Evolutionary conservation across 2,113 vertebrate genomes (phyloP), one percentile per base, ranked within the genome.

Genomic region (Danio rerio): DNA sequence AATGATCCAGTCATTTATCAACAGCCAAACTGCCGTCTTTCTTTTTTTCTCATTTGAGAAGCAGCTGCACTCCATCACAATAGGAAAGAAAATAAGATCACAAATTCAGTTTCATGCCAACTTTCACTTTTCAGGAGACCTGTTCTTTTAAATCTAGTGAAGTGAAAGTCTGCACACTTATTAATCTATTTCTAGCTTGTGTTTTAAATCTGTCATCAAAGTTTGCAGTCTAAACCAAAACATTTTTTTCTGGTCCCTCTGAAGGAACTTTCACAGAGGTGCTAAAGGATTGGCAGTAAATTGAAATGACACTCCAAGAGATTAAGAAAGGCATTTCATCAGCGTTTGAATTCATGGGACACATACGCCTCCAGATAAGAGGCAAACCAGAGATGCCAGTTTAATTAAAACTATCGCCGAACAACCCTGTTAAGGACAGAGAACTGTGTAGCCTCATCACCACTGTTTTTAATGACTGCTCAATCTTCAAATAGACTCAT

Each of bases 221-320:
- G 31, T 79, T 66, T 53, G 74, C 1, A 5, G 62, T 55, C 31
- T 49, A 18, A 16, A 66, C 62, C 76, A 6, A 66, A 79, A 21
- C 31, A 52, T 65, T 55, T 53, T 79, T 31, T 31, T 31, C 21
- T 0, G 6, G 7, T 62, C 42, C 42, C 56, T 63, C 49, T 55
- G 47, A 66, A 53, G 61, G 10, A 79, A 55, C n/a, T 49, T 66
- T 12, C 61, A 42, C 47, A 55, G 61, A 13, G 62, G 49, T 66
- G 77, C 47, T 83, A 56, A 83, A 83, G 66, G 81, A 76, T 83
- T 83, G 74, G 50, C 42, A 78, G 63, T 78, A 83, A 78, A 78
- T 71, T 77, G 43, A 83, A 83, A 70, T 78, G 81, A 68, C 77
- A 79, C 62, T 66, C 40, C 75, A n/a, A 77, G 49, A 66, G 77